These are phyloP conservation scores for Drosophila pseudoananassae DNA, from an alignment of 1,140 invertebrate genomes.

Conservation along the genomic window DNA sequence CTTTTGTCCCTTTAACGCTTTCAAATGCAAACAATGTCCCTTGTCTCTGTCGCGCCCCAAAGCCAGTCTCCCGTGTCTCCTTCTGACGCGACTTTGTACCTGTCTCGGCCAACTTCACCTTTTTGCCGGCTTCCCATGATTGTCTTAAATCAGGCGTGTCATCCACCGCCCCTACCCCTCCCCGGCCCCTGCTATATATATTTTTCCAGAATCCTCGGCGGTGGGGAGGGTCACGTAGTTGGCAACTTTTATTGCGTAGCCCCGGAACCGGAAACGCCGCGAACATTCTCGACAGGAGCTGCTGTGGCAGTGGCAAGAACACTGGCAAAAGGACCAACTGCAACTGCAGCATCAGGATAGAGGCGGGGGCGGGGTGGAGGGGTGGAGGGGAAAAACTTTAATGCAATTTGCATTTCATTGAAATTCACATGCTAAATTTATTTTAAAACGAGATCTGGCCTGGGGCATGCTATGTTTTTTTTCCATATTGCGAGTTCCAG, in stretches of 20 bases:
- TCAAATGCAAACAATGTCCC: slow-evolving; percentile 52
- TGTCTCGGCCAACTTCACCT: slow-evolving; percentile 33
- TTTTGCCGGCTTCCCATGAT: slow-evolving; percentile 18
- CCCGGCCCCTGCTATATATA: neutral
- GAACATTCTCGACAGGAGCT: slow-evolving; percentile 35
- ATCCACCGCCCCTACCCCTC: neutral
- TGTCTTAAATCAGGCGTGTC: slow-evolving; percentile 64
- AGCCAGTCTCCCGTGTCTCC: neutral
- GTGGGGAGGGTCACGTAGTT: slow-evolving; percentile 57
- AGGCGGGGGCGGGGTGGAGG: neutral
- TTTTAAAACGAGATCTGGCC: slow-evolving; percentile 34
- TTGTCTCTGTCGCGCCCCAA: neutral
- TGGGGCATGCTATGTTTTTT: slow-evolving; percentile 1
- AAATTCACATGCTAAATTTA: slow-evolving; percentile 56
- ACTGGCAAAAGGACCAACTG: slow-evolving; percentile 1
- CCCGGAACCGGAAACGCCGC: slow-evolving; percentile 65
- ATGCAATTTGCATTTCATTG: slow-evolving; percentile 74
- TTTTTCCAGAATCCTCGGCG: neutral
- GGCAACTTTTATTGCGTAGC: slow-evolving; percentile 65
- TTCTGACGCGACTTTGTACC: slow-evolving; percentile 10
- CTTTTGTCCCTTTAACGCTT: slow-evolving; percentile 9
- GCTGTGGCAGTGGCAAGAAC: no score
- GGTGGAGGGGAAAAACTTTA: slow-evolving; percentile 44
- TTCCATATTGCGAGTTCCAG: neutral
- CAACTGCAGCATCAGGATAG: slow-evolving; percentile 13